phyloP scores from a whole-genome alignment of 2,113 vertebrate species.

The Cottus gobio region DNA sequence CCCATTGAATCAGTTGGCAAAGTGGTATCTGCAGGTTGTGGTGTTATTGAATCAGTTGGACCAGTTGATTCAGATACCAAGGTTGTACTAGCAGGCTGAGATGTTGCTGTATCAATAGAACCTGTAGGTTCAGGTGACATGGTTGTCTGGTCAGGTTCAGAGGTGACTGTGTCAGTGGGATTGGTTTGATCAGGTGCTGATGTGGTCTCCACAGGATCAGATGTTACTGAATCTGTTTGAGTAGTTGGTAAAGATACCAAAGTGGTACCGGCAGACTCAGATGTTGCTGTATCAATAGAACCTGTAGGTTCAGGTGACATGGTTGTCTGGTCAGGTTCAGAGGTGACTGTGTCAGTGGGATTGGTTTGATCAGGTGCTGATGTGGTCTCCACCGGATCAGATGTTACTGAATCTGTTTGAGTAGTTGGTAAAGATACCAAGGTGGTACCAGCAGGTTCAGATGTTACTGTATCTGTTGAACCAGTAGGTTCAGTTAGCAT shows the following conservation, averaged over 20 bases:
- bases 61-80: neutral
- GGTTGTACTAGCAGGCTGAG: neutral
- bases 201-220: neutral
- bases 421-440: no score
- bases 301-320: neutral
- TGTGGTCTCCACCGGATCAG: neutral
- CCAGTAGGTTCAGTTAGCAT: neutral
- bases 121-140: neutral
- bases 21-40: neutral
- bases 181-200: neutral
- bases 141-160: neutral
- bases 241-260: neutral
- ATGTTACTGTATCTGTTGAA: no score
- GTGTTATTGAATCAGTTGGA: neutral
- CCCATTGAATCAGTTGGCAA: neutral
- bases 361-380: neutral
- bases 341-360: neutral
- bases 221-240: neutral
- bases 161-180: neutral
- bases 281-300: no score
- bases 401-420: neutral
- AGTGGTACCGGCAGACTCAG: neutral
- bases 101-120: no score
- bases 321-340: no score
- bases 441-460: neutral